A percentile compares a stretch with the other conserved stretches of the same genome.
phyloP scores from a whole-genome alignment of 2,888 invertebrate species.

The Melinaea menophilus region DNA sequence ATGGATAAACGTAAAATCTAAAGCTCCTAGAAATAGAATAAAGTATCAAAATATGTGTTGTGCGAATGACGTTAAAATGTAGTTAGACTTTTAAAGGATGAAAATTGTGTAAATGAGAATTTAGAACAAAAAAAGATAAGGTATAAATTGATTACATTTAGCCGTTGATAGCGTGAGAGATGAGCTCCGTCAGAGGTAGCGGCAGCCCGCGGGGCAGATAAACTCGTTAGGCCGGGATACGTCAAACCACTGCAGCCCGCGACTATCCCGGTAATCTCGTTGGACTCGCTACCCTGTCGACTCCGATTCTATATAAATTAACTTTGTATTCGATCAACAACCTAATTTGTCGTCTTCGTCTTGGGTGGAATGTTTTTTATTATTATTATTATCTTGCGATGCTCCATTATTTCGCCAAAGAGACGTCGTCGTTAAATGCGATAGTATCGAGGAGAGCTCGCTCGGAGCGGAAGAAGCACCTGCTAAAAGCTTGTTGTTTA shows the following conservation, averaged over 20 bases:
- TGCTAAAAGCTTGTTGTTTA: constrained; percentile 77
- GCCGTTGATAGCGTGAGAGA: constrained; percentile 60
- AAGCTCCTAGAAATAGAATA: too few species aligned
- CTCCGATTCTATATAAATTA: constrained; percentile 69
- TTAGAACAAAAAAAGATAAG: constrained; percentile 36
- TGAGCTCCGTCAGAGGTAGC: constrained; percentile 53
- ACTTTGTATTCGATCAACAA: constrained; percentile 67
- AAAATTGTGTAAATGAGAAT: constrained; percentile 20
- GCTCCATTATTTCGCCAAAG: constrained; percentile 38
- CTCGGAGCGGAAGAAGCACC: constrained; percentile 51
- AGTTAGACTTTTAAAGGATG: neutral
- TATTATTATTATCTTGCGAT: constrained; percentile 45
- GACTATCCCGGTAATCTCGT: constrained; percentile 70
- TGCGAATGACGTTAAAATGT: neutral
- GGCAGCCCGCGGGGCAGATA: constrained; percentile 75
- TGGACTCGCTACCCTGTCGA: constrained; percentile 65
- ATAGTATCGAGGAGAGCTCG: constrained; percentile 46
- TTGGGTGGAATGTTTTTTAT: constrained; percentile 52
- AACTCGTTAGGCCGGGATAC: constrained; percentile 74
- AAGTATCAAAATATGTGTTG: too few species aligned
- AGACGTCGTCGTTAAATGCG: constrained; percentile 52
- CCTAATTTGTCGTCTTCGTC: constrained; percentile 49
- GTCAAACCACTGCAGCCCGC: constrained; percentile 50
- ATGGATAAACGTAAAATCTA: too few species aligned
- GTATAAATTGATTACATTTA: constrained; percentile 61